Percentiles rank a stretch among this genome's conserved stretches.
Conservation (phyloP, 2,797 vertebrate species). For the Xiphophorus birchmanni region DNA sequence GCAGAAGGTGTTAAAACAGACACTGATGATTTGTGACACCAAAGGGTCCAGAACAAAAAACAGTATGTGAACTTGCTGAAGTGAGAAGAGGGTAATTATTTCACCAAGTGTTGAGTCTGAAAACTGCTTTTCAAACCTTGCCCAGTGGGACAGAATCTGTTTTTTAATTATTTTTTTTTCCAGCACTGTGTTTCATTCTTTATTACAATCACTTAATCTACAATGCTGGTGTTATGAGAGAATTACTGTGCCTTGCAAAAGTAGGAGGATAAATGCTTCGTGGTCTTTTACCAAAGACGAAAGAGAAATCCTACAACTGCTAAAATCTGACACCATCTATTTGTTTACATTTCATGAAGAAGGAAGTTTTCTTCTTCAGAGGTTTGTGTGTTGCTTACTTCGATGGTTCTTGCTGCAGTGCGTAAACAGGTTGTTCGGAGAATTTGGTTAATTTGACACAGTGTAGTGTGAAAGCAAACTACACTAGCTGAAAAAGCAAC, state of each 20-base stretch:
- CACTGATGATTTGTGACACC: conserved; percentile 4
- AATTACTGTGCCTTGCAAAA: neutral
- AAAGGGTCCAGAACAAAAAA: neutral
- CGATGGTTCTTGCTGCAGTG: too few relatives aligned
- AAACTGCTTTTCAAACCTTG: neutral
- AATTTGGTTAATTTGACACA: too few relatives aligned
- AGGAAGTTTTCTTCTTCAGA: too few relatives aligned
- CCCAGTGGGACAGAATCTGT: neutral
- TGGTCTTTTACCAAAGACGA: too few relatives aligned
- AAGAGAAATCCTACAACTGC: too few relatives aligned
- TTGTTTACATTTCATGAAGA: too few relatives aligned
- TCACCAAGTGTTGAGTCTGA: neutral
- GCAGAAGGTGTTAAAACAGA: neutral
- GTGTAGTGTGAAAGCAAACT: too few relatives aligned
- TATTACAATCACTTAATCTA: neutral
- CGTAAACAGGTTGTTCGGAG: too few relatives aligned
- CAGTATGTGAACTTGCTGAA: conserved; percentile 7
- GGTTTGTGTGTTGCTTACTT: too few relatives aligned
- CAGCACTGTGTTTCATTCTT: neutral
- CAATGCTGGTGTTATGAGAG: neutral
- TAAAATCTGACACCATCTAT: too few relatives aligned
- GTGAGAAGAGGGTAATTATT: conserved; percentile 3
- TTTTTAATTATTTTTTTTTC: neutral
- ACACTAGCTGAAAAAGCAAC: too few relatives aligned
- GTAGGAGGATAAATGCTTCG: neutral